Base-by-base conservation (phyloP, 2,888 invertebrate species). In the Amphimallon solstitiale region DNA sequence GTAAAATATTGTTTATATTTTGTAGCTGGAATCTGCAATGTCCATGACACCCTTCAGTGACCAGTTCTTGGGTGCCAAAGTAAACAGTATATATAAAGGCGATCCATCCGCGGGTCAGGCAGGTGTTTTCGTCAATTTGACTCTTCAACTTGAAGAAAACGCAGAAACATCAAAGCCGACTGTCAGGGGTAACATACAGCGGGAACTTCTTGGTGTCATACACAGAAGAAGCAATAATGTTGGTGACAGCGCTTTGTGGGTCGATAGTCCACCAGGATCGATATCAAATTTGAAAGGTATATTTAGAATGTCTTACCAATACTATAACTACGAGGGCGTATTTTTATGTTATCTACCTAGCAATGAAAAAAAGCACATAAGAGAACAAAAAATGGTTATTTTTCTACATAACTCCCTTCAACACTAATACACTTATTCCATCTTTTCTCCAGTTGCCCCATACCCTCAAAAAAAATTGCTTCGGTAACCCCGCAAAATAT, bases 21-120 rank as follows among this genome's bases (percentile, higher is more conserved):
- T 79, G 7, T 79, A 95, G 95, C 88, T 96, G 77, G 94, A 94
- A 81, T 94, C 95, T 0, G 93, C 95, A 0, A 93, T 96, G 88
- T 92, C 93, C 0, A 94, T 95, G 92, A 95, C 95, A 0, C 93
- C 94, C 0, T 93, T 94, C 77, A 93, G 94, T 0, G 92, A 93
- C 75, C 92, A 93, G 74, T 95, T 94, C 79, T 88, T 95, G 79
- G 90, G 92, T 43, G 90, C 92, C 0, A 86, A 88, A 61, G 90
- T 96, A 0, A 95, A 94, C 79, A 88, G 88, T 10, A 89, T 95
- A 6, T 93, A 92, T 77, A 85, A 88, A 9, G 91, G 91, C 0
- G 91, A 92, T 68, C 85, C 89, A 9, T 85, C 86, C 54, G 85
- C 87, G 71, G 87, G 90, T 0, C 87, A 90, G 68, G 89, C 87